Conservation (phyloP, 1,140 invertebrate genomes). For the Camponotus pennsylvanicus region DNA sequence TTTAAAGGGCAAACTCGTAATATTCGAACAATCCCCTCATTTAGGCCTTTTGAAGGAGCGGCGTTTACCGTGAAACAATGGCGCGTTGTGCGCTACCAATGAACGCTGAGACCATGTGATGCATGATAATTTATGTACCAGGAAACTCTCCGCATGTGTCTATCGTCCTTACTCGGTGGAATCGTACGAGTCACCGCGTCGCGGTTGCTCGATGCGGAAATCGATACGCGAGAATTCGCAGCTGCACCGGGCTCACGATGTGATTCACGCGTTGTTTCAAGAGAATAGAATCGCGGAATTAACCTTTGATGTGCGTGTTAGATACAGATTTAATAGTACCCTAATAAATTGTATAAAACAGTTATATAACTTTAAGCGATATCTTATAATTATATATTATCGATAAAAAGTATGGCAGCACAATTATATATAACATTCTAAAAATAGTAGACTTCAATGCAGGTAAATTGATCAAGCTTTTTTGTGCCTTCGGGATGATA, state of each 20-base stretch:
- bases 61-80: conserved; percentile 63
- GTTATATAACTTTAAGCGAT: neutral
- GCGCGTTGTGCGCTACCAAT: conserved; percentile 42
- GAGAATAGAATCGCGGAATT: conserved; percentile 28
- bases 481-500: conserved; percentile 23
- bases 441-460: neutral
- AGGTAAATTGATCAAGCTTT: neutral
- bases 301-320: neutral
- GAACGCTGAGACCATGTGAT: conserved; percentile 49
- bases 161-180: conserved; percentile 60
- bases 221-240: conserved; percentile 61
- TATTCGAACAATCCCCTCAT: conserved; percentile 53
- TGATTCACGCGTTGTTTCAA: conserved; percentile 58
- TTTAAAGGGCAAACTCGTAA: conserved; percentile 58
- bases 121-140: conserved; percentile 70
- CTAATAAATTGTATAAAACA: neutral
- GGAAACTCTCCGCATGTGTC: conserved; percentile 60
- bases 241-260: conserved; percentile 36
- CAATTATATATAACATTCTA: neutral
- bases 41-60: conserved; percentile 30
- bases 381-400: neutral
- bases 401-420: neutral
- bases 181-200: conserved; percentile 29
- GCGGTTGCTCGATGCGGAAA: conserved; percentile 65
- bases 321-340: neutral